Conservation (phyloP, 2,113 vertebrate species). For the Coregonus clupeaformis region DNA sequence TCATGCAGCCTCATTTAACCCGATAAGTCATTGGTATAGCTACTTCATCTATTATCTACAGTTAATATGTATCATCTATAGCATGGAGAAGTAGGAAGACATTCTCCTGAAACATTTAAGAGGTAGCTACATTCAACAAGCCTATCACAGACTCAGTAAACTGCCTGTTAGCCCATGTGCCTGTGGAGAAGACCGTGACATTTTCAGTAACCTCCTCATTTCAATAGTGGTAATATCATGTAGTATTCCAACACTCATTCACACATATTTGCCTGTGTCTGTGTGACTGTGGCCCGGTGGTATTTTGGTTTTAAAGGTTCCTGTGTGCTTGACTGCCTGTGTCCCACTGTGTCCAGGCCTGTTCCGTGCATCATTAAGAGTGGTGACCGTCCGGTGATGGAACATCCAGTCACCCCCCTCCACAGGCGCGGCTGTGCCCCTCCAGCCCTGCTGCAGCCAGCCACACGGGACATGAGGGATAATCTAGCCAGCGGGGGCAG, state of each 20-base stretch:
- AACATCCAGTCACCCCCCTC: slow-evolving; percentile 64
- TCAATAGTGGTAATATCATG: too few relatives aligned
- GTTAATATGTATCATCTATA: background rate
- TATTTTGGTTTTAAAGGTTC: slow-evolving; percentile 51
- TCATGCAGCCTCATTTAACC: too few relatives aligned
- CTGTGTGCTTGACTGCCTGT: background rate
- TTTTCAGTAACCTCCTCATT: too few relatives aligned
- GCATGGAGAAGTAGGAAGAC: too few relatives aligned
- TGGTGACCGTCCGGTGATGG: slow-evolving; percentile 65
- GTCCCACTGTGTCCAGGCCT: slow-evolving; percentile 32
- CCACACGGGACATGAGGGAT: slow-evolving; percentile 63
- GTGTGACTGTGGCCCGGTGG: background rate
- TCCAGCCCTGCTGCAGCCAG: slow-evolving; percentile 20
- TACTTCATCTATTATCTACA: background rate
- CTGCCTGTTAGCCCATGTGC: too few relatives aligned
- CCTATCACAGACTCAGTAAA: too few relatives aligned
- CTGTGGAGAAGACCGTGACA: too few relatives aligned
- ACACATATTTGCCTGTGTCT: background rate
- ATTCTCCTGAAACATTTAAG: too few relatives aligned
- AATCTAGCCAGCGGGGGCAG: slow-evolving; percentile 30
- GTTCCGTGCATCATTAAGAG: slow-evolving; percentile 71
- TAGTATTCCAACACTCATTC: too few relatives aligned
- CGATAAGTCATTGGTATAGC: too few relatives aligned
- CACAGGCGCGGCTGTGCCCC: slow-evolving; percentile 48
- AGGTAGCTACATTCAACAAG: too few relatives aligned